Conservation (phyloP, 2,888 invertebrate species). For the Napeogenes inachia region DNA sequence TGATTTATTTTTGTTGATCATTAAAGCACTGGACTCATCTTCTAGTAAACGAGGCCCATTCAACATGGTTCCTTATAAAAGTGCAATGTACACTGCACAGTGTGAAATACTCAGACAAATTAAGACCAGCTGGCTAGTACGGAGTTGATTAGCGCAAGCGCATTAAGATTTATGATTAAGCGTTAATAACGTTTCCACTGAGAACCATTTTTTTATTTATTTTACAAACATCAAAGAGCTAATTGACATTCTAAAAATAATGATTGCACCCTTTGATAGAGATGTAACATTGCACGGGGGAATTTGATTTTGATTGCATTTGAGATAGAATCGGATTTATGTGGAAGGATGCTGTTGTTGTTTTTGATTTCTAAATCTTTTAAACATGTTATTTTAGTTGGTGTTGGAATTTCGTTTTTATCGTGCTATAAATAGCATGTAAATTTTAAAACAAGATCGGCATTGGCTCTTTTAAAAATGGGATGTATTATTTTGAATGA, state of each 20-base stretch:
- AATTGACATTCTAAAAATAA: slow-evolving; percentile 26
- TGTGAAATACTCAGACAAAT: slow-evolving; percentile 64
- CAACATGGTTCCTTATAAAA: slow-evolving; percentile 22
- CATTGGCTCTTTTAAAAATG: no score
- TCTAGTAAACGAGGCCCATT: slow-evolving; percentile 11
- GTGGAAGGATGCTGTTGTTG: neutral
- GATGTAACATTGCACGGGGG: slow-evolving; percentile 10
- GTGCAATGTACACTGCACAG: slow-evolving; percentile 37
- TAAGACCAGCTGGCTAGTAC: slow-evolving; percentile 63
- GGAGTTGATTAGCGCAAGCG: slow-evolving; percentile 58
- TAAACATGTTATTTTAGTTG: neutral
- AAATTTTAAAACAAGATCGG: neutral
- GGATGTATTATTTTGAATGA: neutral
- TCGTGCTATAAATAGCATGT: neutral
- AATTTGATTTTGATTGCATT: slow-evolving; percentile 8
- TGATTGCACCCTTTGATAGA: slow-evolving; percentile 13
- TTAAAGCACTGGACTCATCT: no score
- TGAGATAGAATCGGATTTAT: slow-evolving; percentile 5
- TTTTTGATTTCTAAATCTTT: neutral
- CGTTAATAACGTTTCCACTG: slow-evolving; percentile 29
- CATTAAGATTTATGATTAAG: slow-evolving; percentile 63
- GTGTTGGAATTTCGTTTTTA: neutral
- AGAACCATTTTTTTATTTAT: slow-evolving; percentile 23
- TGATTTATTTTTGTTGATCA: no score
- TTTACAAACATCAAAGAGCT: slow-evolving; percentile 31